Conservation (phyloP, 1,140 invertebrate species). For the Drosophila gunungcola region DNA sequence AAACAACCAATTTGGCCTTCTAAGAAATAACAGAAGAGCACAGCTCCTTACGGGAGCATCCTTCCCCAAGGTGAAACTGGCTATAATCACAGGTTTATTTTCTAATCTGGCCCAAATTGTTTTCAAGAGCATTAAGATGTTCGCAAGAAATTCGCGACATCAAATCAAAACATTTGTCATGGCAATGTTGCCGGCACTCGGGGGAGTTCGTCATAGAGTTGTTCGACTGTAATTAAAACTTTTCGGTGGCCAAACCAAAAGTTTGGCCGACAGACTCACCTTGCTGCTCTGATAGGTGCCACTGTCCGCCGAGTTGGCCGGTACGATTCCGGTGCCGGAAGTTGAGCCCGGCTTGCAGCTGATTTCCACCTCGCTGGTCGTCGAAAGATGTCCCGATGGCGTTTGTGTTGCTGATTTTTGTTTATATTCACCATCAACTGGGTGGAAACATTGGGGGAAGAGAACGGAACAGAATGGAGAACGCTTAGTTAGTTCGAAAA, state of each 20-base stretch:
- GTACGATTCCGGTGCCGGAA: constrained; percentile 41
- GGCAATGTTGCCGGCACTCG: constrained; percentile 21
- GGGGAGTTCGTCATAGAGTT: constrained; percentile 50
- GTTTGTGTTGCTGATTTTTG: constrained; percentile 85
- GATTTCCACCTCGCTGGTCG: constrained; percentile 84
- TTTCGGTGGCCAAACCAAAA: constrained; percentile 49
- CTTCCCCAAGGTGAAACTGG: constrained; percentile 11
- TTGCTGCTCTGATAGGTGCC: constrained; percentile 81
- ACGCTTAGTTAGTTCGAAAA: constrained; percentile 67
- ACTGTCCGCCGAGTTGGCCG: constrained; percentile 66
- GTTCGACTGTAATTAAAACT: constrained; percentile 59
- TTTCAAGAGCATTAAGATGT: constrained; percentile 32
- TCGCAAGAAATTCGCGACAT: constrained; percentile 30
- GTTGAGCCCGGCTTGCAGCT: constrained; percentile 80
- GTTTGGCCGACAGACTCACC: constrained; percentile 67
- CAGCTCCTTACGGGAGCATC: background rate
- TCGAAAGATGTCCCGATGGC: constrained; percentile 84
- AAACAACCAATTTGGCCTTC: constrained; percentile 20
- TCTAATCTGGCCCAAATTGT: constrained; percentile 22
- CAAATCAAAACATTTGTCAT: constrained; percentile 49
- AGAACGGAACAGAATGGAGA: constrained; percentile 29
- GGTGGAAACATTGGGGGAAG: constrained; percentile 22
- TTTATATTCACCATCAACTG: constrained; percentile 85
- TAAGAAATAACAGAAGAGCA: background rate
- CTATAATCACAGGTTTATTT: constrained; percentile 38